A percentile compares a stretch with the other conserved stretches of the same genome.
Conservation (phyloP, 2,888 invertebrate genomes). For the Cartodere bifasciata region DNA sequence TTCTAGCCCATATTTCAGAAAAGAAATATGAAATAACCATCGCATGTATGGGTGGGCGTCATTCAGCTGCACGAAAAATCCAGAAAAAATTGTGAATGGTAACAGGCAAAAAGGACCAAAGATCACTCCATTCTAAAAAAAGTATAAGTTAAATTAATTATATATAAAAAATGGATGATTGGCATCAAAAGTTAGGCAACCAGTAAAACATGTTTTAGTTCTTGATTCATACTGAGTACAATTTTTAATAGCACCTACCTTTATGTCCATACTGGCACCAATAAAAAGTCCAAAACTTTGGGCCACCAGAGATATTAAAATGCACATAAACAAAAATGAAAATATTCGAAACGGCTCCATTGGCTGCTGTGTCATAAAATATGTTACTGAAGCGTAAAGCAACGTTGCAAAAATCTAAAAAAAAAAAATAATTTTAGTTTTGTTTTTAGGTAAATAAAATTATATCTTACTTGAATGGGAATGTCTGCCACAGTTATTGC, state of each 20-base stretch:
- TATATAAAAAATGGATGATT: no score
- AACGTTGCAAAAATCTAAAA: slow-evolving; percentile 48
- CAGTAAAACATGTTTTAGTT: no score
- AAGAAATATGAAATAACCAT: slow-evolving; percentile 82
- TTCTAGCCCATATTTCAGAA: slow-evolving; percentile 79
- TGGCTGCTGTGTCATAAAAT: slow-evolving; percentile 79
- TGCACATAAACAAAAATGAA: slow-evolving; percentile 57
- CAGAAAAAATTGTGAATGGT: slow-evolving; percentile 84
- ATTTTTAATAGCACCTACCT: slow-evolving; percentile 46
- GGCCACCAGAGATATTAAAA: slow-evolving; percentile 70
- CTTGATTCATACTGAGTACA: no score
- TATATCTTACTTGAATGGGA: slow-evolving; percentile 35
- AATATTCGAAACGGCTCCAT: slow-evolving; percentile 54
- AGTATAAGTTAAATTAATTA: no score
- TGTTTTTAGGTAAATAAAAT: not conserved
- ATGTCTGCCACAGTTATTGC: slow-evolving; percentile 55
- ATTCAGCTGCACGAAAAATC: slow-evolving; percentile 76
- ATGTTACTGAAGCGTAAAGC: slow-evolving; percentile 64
- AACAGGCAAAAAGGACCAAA: slow-evolving; percentile 79
- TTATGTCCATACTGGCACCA: slow-evolving; percentile 67
- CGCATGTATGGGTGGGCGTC: slow-evolving; percentile 66
- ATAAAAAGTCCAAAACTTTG: slow-evolving; percentile 77
- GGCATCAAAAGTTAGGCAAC: no score
- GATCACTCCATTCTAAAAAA: slow-evolving; percentile 71
- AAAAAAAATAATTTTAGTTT: not conserved